Conservation (phyloP, 2,888 invertebrate genomes). For the Agrilus biguttatus region DNA sequence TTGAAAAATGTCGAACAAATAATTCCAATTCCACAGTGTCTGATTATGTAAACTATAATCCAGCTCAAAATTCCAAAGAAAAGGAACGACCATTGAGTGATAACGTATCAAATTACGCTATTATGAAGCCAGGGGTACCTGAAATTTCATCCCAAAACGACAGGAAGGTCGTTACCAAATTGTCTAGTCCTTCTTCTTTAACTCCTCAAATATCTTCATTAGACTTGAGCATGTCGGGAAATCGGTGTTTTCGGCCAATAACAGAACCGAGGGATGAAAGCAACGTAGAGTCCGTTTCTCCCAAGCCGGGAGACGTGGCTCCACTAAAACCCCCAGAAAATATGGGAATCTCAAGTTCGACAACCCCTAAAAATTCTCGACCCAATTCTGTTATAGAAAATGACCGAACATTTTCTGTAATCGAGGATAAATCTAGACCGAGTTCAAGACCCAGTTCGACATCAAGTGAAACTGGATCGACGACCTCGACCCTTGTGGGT, state of each 20-base stretch:
- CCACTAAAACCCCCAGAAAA: conserved; percentile 8
- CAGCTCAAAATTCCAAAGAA: conserved; percentile 10
- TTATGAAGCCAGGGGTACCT: conserved; percentile 26
- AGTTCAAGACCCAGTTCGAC: conserved; percentile 24
- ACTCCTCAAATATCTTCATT: conserved; percentile 15
- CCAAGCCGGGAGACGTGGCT: conserved; percentile 11
- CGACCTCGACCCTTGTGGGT: conserved; percentile 25
- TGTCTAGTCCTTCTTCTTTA: conserved; percentile 17
- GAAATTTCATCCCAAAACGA: conserved; percentile 9
- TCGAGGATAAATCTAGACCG: conserved; percentile 13
- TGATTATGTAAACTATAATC: conserved; percentile 28
- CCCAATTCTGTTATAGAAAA: conserved; percentile 11
- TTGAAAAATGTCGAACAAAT: conserved; percentile 14
- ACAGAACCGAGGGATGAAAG: conserved; percentile 10
- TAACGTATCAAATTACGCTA: conserved; percentile 34
- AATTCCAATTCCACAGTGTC: conserved; percentile 8
- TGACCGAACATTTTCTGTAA: conserved; percentile 11
- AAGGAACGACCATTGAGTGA: conserved; percentile 5
- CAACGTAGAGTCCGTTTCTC: conserved; percentile 7
- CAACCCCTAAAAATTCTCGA: conserved; percentile 9
- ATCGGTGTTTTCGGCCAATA: conserved; percentile 13
- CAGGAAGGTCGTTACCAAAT: conserved; percentile 9
- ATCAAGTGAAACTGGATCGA: conserved; percentile 26
- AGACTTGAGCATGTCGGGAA: conserved; percentile 3
- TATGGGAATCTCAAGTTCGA: conserved; percentile 4